A percentile compares a stretch with the other conserved stretches of the same genome.
These are phyloP conservation scores for Drosophila pseudoobscura DNA, from an alignment of 1,140 invertebrate genomes.

Conservation along the genomic window DNA sequence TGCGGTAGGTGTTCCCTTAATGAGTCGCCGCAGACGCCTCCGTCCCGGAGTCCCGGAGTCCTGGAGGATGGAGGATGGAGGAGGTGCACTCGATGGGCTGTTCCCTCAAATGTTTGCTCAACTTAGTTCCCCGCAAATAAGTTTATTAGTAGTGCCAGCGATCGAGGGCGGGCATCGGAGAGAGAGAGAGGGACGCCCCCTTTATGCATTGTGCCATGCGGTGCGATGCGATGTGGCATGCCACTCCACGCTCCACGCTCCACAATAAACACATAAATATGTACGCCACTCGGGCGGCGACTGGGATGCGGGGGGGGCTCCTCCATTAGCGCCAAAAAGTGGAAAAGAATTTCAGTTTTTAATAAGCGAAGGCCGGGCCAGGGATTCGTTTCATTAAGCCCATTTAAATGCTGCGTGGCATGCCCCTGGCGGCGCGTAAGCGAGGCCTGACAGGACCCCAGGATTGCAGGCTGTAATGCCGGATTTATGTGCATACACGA, in stretches of 20 bases:
- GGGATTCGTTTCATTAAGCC: constrained; percentile 48
- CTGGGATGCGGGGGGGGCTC: no score
- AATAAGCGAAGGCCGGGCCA: constrained; percentile 41
- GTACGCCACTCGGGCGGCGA: neutral
- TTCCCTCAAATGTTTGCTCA: constrained; percentile 60
- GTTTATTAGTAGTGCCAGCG: constrained; percentile 60
- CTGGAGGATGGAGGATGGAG: no score
- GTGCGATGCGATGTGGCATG: constrained; percentile 2
- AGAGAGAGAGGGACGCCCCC: constrained; percentile 39
- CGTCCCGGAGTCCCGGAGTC: neutral
- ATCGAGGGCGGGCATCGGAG: constrained; percentile 38
- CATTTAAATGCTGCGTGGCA: constrained; percentile 25
- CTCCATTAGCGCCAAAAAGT: no score
- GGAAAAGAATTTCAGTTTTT: constrained; percentile 45
- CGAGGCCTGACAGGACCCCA: constrained; percentile 8
- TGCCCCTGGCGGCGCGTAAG: neutral
- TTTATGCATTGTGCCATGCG: constrained; percentile 1
- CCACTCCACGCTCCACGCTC: neutral
- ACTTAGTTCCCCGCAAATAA: constrained; percentile 70
- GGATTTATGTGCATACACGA: constrained; percentile 53
- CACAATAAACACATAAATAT: constrained; percentile 23
- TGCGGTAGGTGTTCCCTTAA: constrained; percentile 72
- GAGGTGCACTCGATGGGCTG: constrained; percentile 70
- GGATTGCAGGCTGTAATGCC: constrained; percentile 58
- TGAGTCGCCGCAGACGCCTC: constrained; percentile 68